These are phyloP conservation scores for Manduca sexta DNA, from an alignment of 1,140 invertebrate species.

Conservation along the genomic window DNA sequence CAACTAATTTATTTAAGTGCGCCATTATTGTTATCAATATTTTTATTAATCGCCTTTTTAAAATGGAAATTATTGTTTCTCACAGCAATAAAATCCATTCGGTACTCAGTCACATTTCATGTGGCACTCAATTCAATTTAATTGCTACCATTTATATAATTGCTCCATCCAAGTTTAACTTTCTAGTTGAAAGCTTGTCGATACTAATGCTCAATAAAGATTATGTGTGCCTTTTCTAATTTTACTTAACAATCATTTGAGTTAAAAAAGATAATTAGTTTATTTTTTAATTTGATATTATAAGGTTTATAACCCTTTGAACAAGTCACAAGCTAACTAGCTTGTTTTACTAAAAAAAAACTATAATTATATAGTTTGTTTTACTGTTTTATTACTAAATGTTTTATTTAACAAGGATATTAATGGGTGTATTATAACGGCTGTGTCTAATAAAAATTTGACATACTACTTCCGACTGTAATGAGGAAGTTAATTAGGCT, in stretches of 20 bases:
- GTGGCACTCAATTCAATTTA: conserved; percentile 54
- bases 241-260: conserved; percentile 26
- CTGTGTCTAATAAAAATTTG: no score
- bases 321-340: neutral
- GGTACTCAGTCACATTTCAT: conserved; percentile 47
- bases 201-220: conserved; percentile 49
- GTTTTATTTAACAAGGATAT: no score
- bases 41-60: conserved; percentile 49
- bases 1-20: conserved; percentile 14
- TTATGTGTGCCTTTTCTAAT: conserved; percentile 29
- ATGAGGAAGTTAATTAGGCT: no score
- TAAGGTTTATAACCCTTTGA: conserved; percentile 4
- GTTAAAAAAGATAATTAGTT: conserved; percentile 18
- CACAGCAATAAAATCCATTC: conserved; percentile 55
- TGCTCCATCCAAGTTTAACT: conserved; percentile 53
- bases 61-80: conserved; percentile 59
- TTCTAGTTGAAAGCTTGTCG: conserved; percentile 46
- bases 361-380: conserved; percentile 9
- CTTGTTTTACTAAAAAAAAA: conserved; percentile 4
- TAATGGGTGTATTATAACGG: no score
- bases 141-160: conserved; percentile 61
- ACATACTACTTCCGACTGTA: no score
- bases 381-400: conserved; percentile 3
- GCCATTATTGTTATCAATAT: conserved; percentile 25
- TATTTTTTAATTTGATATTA: conserved; percentile 10